Percentiles rank a stretch among this genome's conserved stretches.
Evolutionary conservation across 2,113 vertebrate genomes (phyloP).

Genomic region (Ictidomys tridecemlineatus): DNA sequence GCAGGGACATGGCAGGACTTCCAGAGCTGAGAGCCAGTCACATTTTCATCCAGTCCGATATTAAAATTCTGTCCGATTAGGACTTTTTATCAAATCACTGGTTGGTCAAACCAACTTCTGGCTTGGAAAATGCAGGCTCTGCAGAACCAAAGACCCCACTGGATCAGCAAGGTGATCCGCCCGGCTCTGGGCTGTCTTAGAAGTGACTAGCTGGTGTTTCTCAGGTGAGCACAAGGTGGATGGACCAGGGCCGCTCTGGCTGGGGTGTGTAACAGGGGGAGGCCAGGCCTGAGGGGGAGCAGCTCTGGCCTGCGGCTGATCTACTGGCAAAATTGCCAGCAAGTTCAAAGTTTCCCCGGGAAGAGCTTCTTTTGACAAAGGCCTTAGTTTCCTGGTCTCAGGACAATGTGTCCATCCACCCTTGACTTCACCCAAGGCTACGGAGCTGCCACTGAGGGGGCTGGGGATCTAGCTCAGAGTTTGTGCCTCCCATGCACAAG

Average conservation of each 20-base stretch:
- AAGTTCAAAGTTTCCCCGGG: not conserved
- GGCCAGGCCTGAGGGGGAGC: not conserved
- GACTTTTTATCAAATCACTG: not conserved
- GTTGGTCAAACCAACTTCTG: not conserved
- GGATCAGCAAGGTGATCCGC: not conserved
- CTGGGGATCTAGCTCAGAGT: too few species aligned
- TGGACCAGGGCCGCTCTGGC: not conserved
- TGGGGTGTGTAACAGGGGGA: too few species aligned
- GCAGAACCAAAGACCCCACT: not conserved
- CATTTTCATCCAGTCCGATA: not conserved
- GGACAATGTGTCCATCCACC: accelerated
- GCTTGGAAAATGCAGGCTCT: not conserved
- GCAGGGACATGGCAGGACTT: not conserved
- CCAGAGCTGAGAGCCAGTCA: not conserved
- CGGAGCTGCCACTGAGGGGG: not conserved
- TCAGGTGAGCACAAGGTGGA: not conserved
- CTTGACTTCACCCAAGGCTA: not conserved
- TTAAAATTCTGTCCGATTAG: not conserved
- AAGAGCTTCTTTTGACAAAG: not conserved
- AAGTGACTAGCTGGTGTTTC: not conserved
- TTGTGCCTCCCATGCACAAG: too few species aligned
- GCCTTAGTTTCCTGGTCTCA: not conserved
- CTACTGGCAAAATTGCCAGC: not conserved
- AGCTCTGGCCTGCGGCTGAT: not conserved
- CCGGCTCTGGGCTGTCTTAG: not conserved